phyloP scores from a whole-genome alignment of 1,140 invertebrate genomes.

The Oedothorax gibbosus region DNA sequence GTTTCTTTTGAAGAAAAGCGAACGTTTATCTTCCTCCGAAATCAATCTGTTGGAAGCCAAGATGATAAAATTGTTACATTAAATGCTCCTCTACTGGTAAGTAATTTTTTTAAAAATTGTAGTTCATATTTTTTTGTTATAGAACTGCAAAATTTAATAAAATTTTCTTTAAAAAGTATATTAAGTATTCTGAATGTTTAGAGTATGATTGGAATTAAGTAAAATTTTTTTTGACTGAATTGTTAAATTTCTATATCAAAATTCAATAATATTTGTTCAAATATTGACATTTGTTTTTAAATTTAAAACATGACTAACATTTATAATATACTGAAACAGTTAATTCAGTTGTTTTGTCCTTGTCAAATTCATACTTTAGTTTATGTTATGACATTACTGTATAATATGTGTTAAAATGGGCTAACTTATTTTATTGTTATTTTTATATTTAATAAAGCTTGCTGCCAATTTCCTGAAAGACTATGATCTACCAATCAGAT shows the following conservation, averaged over 20 bases:
- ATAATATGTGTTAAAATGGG: not conserved
- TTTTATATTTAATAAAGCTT: constrained; percentile 6
- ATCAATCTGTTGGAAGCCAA: constrained; percentile 54
- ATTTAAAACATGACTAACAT: no score
- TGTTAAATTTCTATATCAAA: no score
- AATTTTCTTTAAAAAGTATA: no score
- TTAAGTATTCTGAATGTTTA: no score
- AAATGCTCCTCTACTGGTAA: constrained; percentile 56
- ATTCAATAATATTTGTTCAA: no score
- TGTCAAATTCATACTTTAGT: not conserved
- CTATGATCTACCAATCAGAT: constrained; percentile 43
- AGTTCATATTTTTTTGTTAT: constrained; percentile 2
- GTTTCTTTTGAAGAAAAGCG: constrained; percentile 50
- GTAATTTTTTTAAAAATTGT: not conserved
- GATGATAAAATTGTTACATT: constrained; percentile 53
- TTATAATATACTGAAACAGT: not conserved
- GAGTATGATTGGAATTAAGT: no score
- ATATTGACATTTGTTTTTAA: no score
- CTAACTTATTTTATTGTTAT: not conserved
- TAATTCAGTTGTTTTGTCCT: not conserved
- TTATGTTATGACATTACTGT: not conserved
- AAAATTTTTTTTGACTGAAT: no score
- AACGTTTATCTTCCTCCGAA: constrained; percentile 49
- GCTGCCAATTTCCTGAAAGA: constrained; percentile 55
- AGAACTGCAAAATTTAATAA: no score